phyloP scores from a whole-genome alignment of 2,113 vertebrate genomes.

The Larimichthys polyactis region DNA sequence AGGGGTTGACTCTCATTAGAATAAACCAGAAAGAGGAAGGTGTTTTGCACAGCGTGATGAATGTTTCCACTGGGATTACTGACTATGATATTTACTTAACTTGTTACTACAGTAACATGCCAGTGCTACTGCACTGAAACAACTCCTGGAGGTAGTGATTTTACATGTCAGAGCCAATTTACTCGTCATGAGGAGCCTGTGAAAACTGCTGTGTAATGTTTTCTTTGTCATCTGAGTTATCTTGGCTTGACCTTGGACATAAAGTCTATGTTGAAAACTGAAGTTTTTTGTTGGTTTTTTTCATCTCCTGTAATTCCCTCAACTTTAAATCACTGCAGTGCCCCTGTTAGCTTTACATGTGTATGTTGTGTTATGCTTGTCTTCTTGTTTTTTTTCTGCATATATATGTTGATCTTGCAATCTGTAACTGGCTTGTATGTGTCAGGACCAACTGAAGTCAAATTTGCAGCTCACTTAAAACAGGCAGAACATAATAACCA shows the following conservation, averaged over 20 bases:
- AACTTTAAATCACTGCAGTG: neutral
- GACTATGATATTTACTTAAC: constrained; percentile 30
- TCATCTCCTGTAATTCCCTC: too few relatives aligned
- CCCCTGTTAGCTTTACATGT: neutral
- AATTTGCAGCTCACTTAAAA: neutral
- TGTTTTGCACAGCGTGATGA: constrained; percentile 25
- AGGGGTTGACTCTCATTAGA: constrained; percentile 63
- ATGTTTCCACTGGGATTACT: constrained; percentile 4
- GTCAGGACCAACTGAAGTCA: neutral
- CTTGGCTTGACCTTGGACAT: neutral
- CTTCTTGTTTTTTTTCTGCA: neutral
- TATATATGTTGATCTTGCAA: neutral
- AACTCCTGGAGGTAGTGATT: neutral
- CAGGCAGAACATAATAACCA: neutral
- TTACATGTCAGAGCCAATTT: neutral
- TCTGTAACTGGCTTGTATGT: neutral
- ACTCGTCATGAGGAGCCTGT: neutral
- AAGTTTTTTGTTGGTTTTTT: neutral
- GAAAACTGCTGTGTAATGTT: neutral
- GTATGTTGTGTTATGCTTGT: neutral
- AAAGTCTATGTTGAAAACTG: neutral
- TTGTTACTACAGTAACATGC: neutral
- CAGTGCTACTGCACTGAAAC: neutral
- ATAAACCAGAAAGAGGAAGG: constrained; percentile 2
- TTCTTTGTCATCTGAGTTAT: neutral